Evolutionary conservation across 2,888 invertebrate species (phyloP).

Genomic region (Cerastis leucographa): DNA sequence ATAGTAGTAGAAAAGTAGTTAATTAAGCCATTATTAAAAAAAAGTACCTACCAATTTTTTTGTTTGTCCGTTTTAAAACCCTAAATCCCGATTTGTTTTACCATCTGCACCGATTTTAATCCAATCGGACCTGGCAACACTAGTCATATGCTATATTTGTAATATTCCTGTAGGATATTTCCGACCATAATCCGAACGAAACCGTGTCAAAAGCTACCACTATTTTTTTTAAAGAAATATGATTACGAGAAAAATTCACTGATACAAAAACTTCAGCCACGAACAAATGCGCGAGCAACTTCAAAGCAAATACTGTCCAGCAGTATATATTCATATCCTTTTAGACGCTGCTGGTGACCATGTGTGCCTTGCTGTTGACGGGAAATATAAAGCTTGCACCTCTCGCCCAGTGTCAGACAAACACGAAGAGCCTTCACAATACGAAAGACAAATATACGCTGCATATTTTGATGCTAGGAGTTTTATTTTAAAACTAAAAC

Average conservation of each 20-base stretch:
- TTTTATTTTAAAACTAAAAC: background rate
- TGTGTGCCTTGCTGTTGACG: conserved; percentile 48
- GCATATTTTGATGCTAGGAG: conserved; percentile 15
- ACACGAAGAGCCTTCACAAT: conserved; percentile 49
- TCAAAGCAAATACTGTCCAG: conserved; percentile 58
- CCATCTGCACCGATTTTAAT: too few relatives aligned
- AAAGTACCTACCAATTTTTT: too few relatives aligned
- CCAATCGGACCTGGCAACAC: too few relatives aligned
- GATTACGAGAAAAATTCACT: background rate
- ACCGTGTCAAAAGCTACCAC: background rate
- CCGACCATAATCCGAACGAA: background rate
- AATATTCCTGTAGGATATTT: background rate
- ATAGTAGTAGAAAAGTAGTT: too few relatives aligned
- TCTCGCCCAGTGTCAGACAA: conserved; percentile 54
- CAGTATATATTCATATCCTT: conserved; percentile 64
- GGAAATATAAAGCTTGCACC: conserved; percentile 58
- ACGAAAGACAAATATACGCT: conserved; percentile 34
- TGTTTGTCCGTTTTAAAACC: too few relatives aligned
- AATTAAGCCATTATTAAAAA: too few relatives aligned
- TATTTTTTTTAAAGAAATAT: background rate
- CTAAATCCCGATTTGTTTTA: too few relatives aligned
- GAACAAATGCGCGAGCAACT: conserved; percentile 33
- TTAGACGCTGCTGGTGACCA: conserved; percentile 56
- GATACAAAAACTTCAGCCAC: conserved; percentile 8
- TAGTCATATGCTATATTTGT: background rate